These are phyloP conservation scores for Danio kyathit DNA, from an alignment of 2,797 vertebrate genomes.

Conservation along the genomic window DNA sequence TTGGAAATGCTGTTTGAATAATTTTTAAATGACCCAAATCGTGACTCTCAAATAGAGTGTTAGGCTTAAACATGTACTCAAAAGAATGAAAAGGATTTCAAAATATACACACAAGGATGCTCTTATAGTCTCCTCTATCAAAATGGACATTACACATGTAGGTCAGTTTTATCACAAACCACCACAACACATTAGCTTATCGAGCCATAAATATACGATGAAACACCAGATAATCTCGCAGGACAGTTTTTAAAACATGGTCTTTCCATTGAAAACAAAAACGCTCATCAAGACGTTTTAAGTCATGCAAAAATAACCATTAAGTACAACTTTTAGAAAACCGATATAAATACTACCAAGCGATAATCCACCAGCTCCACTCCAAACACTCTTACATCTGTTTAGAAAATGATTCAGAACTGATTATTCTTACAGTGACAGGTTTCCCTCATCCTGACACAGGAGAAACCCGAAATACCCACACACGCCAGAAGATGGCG, in stretches of 20 bases:
- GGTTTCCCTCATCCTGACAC: neutral
- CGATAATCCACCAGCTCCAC: conserved; percentile 36
- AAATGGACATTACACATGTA: conserved; percentile 72
- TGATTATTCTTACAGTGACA: conserved; percentile 47
- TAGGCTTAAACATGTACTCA: conserved; percentile 54
- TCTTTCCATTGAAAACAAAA: conserved; percentile 45
- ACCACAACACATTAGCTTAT: conserved; percentile 83
- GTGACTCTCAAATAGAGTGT: conserved; percentile 34
- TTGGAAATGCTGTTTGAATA: conserved; percentile 31
- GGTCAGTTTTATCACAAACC: conserved; percentile 65
- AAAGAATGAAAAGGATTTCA: conserved; percentile 51
- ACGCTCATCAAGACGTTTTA: conserved; percentile 49
- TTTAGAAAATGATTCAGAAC: conserved; percentile 12
- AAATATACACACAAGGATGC: conserved; percentile 63
- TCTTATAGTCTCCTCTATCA: conserved; percentile 58
- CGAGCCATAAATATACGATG: conserved; percentile 80
- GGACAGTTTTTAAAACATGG: conserved; percentile 71
- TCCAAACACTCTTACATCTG: conserved; percentile 43
- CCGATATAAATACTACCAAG: conserved; percentile 57
- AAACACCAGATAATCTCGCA: conserved; percentile 70
- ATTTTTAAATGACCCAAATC: conserved; percentile 19
- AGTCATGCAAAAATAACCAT: conserved; percentile 59
- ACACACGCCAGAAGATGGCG: conserved; percentile 31
- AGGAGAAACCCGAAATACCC: conserved; percentile 19
- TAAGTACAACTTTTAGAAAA: conserved; percentile 49